Percentiles rank a stretch among this genome's conserved stretches.
These are phyloP conservation scores for Palythoa heliodiscus DNA, from an alignment of 92 coral and sea anemone genomes.

Conservation along the genomic window DNA sequence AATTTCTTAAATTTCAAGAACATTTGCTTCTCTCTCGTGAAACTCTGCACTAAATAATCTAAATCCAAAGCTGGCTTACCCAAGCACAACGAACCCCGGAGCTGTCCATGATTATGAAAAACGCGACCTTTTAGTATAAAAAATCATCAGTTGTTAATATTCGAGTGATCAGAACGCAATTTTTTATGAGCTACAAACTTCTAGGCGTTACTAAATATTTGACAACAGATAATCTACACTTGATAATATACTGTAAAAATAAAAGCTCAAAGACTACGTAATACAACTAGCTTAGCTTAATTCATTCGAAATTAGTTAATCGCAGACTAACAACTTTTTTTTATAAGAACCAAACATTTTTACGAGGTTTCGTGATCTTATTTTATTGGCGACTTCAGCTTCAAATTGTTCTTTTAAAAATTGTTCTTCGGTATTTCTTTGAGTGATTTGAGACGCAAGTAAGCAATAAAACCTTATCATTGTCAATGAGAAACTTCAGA, in stretches of 20 bases:
- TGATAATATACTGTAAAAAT: not conserved
- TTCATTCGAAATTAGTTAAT: no score
- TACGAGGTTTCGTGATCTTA: not conserved
- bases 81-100: not conserved
- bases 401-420: no score
- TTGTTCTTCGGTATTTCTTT: no score
- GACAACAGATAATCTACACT: not conserved
- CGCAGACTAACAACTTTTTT: not conserved
- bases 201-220: not conserved
- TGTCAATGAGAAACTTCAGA: no score
- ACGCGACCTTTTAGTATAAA: not conserved
- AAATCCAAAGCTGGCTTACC: not conserved
- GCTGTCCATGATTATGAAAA: not conserved
- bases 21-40: not conserved
- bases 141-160: no score
- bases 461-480: no score
- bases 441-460: no score
- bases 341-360: not conserved
- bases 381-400: not conserved
- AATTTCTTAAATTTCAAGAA: not conserved
- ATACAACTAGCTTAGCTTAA: not conserved
- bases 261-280: not conserved
- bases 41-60: not conserved
- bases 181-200: not conserved
- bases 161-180: not conserved